Base-by-base conservation (phyloP, 2,113 vertebrate genomes). In the Phaethornis superciliosus region DNA sequence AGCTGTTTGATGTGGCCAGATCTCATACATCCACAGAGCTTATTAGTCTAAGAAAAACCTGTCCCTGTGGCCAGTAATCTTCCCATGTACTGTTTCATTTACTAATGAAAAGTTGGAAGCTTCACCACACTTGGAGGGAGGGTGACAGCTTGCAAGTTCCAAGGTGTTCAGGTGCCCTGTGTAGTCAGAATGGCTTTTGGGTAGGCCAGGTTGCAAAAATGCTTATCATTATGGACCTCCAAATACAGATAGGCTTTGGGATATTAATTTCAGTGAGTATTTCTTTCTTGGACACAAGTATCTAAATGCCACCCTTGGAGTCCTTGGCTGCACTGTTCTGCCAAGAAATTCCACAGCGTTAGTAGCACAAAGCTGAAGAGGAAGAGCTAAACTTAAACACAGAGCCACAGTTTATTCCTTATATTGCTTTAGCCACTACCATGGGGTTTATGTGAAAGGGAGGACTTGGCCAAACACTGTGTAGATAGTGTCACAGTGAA, bases 361-460 rank as follows among this genome's bases (percentile, higher is more conserved):
- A 42, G 32, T 9, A 42, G 27, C 5, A 20, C 28, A 71, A 42
- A 70, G 26, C 55, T 67, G 32, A 59, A 58, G 30, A 75, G 37
- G 11, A 70, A 71, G 0, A 5, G 6, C 28, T 71, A 9, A 67
- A 6, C 37, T 72, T 55, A 52, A 59, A 35, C 70, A 15, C 15
- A 47, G 27, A 14, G 26, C 19, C 33, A 44, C 0, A 0, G 7
- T 0, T 11, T 33, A 17, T 59, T 88, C 52, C 33, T 85, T 30
- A 5, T 28, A 19, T 24, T 42, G n/a, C n/a, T 65, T 78, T 54
- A 65, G 51, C 46, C 16, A 6, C 42, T 71, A 5, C 23, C 6
- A 1, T 47, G 33, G 49, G 22, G 22, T 46, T 63, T 79, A 24
- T 63, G 47, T 33, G 44, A 71, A 24, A 30, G 14, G 65, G 11